Evolutionary conservation across 2,888 invertebrate species (phyloP).

Genomic region (Nemapogon koenigi): DNA sequence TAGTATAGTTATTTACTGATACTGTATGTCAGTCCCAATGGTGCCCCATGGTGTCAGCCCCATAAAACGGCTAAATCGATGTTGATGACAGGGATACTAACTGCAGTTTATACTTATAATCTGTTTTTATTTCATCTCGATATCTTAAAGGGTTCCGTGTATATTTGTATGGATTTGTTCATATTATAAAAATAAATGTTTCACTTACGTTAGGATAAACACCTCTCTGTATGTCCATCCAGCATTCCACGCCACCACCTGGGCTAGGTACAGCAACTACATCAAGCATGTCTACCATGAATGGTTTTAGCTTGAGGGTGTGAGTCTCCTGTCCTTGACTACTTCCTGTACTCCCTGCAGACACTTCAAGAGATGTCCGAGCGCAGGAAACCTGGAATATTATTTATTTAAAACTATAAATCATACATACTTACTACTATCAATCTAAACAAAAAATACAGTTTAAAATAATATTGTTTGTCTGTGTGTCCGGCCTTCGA

Average conservation of each 20-base stretch:
- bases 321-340: conserved; percentile 32
- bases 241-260: conserved; percentile 72
- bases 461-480: too few relatives aligned
- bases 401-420: not conserved
- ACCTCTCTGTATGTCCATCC: conserved; percentile 80
- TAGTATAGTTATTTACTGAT: not conserved
- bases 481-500: too few relatives aligned
- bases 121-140: too few relatives aligned
- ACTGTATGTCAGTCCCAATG: too few relatives aligned
- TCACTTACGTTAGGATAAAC: conserved; percentile 69
- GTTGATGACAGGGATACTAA: too few relatives aligned
- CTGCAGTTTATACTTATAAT: too few relatives aligned
- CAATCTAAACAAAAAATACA: too few relatives aligned
- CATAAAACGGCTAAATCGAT: too few relatives aligned
- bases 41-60: too few relatives aligned
- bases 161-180: not conserved
- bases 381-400: conserved; percentile 46
- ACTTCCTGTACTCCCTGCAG: conserved; percentile 28
- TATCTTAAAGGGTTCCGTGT: not conserved
- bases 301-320: conserved; percentile 62
- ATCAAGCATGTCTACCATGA: conserved; percentile 74
- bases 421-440: too few relatives aligned
- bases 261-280: conserved; percentile 71
- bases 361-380: conserved; percentile 42
- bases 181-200: not conserved